Base-by-base conservation (phyloP, 2,888 invertebrate genomes). In the Cheiracanthium punctorium region DNA sequence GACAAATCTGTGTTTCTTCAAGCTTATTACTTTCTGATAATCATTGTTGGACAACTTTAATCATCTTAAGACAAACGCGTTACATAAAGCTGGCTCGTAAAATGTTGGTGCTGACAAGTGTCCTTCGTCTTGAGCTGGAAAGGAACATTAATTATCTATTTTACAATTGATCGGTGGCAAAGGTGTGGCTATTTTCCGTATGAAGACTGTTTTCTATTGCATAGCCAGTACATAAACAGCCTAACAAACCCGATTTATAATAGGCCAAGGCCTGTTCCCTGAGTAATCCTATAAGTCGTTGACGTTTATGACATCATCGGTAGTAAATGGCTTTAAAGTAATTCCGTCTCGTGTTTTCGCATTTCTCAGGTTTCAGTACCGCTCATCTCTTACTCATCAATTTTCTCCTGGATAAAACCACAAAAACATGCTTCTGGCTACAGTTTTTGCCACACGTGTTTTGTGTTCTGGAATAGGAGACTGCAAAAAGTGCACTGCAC, bases 111-210 rank as follows among this genome's bases (percentile, higher is more conserved):
- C 48, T 48, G 48, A 48, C 48, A 48, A 48, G 48, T 48, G 48
- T 48, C 48, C 64, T 64, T 64, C 64, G 64, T 64, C 64, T 24
- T 48, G 5, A 14, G 24, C 14, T 29, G 29, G 37, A 65, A 73
- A 58, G 37, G 20, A 28, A 80, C 67, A 37, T 52, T 41, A 33
- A 58, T 43, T 29, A 80, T 80, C 71, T 29, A 72, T 48, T 48
- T 48, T 48, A 48, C 48, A 48, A 48, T 48, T 48, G 48, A 48
- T 48, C 48, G 17, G 8, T 48, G 43, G 69, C 33, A 48, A 41
- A 75, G 74, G 74, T 69, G 81, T 81, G 74, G 81, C 74, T 33
- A 69, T 81, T 74, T 72, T 43, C 67, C 58, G 33, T 52, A 69
- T 29, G 52, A 58, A 70, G 33, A 64, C 37, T 37, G 37, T 37